phyloP scores from a whole-genome alignment of 2,888 invertebrate species.

The Chloromyia formosa region DNA sequence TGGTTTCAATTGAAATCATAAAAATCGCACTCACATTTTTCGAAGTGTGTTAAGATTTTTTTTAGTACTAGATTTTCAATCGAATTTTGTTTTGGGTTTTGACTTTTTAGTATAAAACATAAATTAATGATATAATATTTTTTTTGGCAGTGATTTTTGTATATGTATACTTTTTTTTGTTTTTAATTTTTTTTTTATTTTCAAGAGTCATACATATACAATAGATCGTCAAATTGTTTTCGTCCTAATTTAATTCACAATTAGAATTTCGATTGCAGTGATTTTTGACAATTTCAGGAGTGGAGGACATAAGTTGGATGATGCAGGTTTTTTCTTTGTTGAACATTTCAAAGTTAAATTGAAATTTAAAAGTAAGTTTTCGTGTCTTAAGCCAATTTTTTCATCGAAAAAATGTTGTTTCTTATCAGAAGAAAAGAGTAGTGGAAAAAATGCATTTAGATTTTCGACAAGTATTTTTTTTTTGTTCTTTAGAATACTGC shows the following conservation, averaged over 20 bases:
- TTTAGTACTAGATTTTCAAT: no score
- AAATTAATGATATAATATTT: conserved; percentile 8
- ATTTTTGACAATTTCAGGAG: no score
- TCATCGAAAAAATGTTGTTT: no score
- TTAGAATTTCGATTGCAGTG: conserved; percentile 22
- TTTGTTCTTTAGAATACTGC: no score
- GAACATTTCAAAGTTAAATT: background rate
- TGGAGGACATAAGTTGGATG: no score
- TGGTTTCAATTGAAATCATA: background rate
- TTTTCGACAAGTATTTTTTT: no score
- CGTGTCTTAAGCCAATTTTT: background rate
- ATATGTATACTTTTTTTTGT: no score
- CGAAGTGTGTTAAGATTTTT: background rate
- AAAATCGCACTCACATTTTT: background rate
- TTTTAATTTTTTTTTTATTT: conserved; percentile 38
- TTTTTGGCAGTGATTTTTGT: conserved; percentile 47
- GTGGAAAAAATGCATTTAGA: no score
- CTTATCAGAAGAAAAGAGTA: no score
- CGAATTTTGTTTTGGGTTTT: conserved; percentile 8
- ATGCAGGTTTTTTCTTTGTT: no score
- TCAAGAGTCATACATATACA: conserved; percentile 1
- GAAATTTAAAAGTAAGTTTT: conserved; percentile 8
- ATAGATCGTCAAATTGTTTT: background rate
- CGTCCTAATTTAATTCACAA: conserved; percentile 19
- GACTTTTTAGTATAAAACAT: background rate